Evolutionary conservation across 2,113 vertebrate genomes (phyloP).

Genomic region (Cyanoderma ruficeps): DNA sequence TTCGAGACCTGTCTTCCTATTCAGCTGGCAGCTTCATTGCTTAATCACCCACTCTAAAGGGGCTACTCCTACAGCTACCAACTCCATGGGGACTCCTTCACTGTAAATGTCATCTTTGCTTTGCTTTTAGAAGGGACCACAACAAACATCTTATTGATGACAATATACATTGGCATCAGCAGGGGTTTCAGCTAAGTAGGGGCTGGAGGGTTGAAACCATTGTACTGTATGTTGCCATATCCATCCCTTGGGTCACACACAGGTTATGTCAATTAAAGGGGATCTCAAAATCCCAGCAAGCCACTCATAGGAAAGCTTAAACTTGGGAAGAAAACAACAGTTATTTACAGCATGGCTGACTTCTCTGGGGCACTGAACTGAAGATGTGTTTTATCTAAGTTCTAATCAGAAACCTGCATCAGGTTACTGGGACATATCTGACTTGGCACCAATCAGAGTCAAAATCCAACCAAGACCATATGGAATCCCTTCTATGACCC

Average conservation of each 20-base stretch:
- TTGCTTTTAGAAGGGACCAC: constrained; percentile 3
- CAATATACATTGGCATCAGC: neutral
- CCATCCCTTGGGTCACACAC: neutral
- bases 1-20: constrained; percentile 8
- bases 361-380: neutral
- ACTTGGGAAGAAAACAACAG: neutral
- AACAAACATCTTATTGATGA: neutral
- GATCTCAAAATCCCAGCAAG: neutral
- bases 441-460: neutral
- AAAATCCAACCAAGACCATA: neutral
- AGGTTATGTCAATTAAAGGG: neutral
- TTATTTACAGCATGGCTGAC: neutral
- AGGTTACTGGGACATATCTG: neutral
- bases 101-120: constrained; percentile 28
- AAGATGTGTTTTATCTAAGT: neutral
- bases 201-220: neutral
- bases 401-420: neutral
- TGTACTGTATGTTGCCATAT: neutral
- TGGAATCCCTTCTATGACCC: neutral
- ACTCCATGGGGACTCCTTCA: neutral
- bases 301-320: neutral
- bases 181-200: neutral
- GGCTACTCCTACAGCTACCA: neutral
- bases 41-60: constrained; percentile 19
- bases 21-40: neutral